A percentile compares a stretch with the other conserved stretches of the same genome.
Evolutionary conservation across 2,888 invertebrate species (phyloP).

Genomic region (Melinaea menophilus): DNA sequence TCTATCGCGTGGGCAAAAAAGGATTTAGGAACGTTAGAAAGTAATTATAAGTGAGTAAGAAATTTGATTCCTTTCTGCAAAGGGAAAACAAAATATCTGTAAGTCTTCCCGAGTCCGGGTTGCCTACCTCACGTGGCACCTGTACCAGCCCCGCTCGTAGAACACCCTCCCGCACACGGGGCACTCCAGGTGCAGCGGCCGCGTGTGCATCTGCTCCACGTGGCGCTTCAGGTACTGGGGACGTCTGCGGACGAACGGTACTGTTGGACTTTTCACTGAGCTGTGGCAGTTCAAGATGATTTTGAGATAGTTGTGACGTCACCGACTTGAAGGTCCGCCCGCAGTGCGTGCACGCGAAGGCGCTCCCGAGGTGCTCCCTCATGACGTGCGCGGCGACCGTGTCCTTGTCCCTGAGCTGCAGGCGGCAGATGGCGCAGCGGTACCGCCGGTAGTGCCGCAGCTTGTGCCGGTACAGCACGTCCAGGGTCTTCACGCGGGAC

Average conservation of each 20-base stretch:
- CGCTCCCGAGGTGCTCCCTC: conserved; percentile 39
- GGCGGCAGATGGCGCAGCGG: conserved; percentile 43
- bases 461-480: conserved; percentile 44
- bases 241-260: conserved; percentile 34
- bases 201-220: conserved; percentile 47
- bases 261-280: neutral
- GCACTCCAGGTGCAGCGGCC: conserved; percentile 40
- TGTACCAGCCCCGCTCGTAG: conserved; percentile 44
- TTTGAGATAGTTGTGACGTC: too few species aligned
- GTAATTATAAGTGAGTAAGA: too few species aligned
- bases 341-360: conserved; percentile 44
- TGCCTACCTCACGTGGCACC: conserved; percentile 43
- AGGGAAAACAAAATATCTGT: too few species aligned
- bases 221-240: conserved; percentile 50
- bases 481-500: conserved; percentile 36
- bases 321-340: conserved; percentile 43
- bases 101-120: too few species aligned
- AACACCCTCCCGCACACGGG: conserved; percentile 43
- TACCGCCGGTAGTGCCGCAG: conserved; percentile 51
- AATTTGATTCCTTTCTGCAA: too few species aligned
- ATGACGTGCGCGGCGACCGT: conserved; percentile 49
- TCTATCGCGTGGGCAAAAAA: too few species aligned
- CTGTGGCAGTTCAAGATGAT: too few species aligned
- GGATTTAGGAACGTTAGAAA: too few species aligned
- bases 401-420: conserved; percentile 44